A percentile compares a stretch with the other conserved stretches of the same genome.
These are phyloP conservation scores for Drosophila paulistorum DNA, from an alignment of 1,140 invertebrate genomes.

Conservation along the genomic window DNA sequence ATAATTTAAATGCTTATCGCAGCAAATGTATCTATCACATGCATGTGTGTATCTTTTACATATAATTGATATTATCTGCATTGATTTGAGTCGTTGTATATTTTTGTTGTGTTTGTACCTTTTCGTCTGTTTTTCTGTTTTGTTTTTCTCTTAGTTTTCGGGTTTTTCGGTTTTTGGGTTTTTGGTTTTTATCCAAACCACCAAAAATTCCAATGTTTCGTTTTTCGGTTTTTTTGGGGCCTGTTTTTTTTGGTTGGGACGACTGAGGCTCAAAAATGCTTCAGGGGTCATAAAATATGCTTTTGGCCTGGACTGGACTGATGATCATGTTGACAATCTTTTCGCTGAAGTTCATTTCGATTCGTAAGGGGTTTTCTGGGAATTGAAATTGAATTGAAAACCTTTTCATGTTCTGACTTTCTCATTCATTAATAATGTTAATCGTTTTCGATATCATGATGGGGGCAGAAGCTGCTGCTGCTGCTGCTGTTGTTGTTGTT, in stretches of 20 bases:
- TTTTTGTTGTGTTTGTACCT: conserved; percentile 27
- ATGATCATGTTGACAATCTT: conserved; percentile 80
- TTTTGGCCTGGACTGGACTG: conserved; percentile 44
- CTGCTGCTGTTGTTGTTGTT: background rate
- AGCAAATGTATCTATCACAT: conserved; percentile 70
- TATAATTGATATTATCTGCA: conserved; percentile 81
- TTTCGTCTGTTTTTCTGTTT: conserved; percentile 7
- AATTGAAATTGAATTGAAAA: conserved; percentile 61
- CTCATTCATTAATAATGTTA: conserved; percentile 77
- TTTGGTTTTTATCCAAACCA: conserved; percentile 15
- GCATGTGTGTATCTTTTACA: conserved; percentile 75
- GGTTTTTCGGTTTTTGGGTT: conserved; percentile 17
- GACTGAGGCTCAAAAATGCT: conserved; percentile 1
- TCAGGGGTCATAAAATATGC: conserved; percentile 11
- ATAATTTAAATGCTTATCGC: conserved; percentile 79
- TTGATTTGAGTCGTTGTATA: conserved; percentile 68
- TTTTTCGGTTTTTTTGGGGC: conserved; percentile 23
- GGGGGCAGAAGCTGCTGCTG: background rate
- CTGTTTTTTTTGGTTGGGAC: conserved; percentile 24
- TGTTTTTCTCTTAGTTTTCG: conserved; percentile 8
- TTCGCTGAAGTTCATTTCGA: conserved; percentile 52
- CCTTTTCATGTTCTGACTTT: conserved; percentile 64
- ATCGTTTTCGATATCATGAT: conserved; percentile 48
- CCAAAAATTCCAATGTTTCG: conserved; percentile 33
- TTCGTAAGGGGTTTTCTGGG: conserved; percentile 44